Percentiles rank a stretch among this genome's conserved stretches.
Conservation (phyloP, 2,888 invertebrate genomes). For the Oeneis ivallda region DNA sequence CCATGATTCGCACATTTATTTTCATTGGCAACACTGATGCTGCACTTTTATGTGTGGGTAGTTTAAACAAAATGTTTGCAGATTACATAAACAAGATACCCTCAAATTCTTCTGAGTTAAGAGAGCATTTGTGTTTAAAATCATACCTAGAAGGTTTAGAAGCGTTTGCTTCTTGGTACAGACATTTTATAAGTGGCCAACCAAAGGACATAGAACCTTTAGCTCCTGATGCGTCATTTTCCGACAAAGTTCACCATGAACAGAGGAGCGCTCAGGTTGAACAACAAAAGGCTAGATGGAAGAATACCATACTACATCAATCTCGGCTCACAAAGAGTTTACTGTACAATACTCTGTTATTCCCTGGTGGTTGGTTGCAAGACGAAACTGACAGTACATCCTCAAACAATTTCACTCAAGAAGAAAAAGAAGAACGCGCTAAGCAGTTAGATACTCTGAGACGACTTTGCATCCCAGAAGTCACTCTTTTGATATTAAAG, state of each 20-base stretch:
- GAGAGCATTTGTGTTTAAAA: slow-evolving; percentile 94
- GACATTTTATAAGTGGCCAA: slow-evolving; percentile 89
- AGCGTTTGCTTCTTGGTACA: slow-evolving; percentile 94
- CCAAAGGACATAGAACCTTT: slow-evolving; percentile 86
- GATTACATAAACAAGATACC: slow-evolving; percentile 65
- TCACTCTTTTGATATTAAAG: slow-evolving; percentile 88
- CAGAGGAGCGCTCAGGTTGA: slow-evolving; percentile 90
- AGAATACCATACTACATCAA: slow-evolving; percentile 85
- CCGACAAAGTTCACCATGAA: slow-evolving; percentile 94
- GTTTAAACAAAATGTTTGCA: slow-evolving; percentile 65
- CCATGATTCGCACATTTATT: slow-evolving; percentile 92
- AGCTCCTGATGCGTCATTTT: slow-evolving; percentile 85
- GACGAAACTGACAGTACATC: slow-evolving; percentile 83
- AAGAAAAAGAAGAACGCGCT: slow-evolving; percentile 78
- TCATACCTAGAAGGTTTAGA: slow-evolving; percentile 94
- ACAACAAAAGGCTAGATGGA: slow-evolving; percentile 90
- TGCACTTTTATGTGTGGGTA: slow-evolving; percentile 86
- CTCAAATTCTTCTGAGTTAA: slow-evolving; percentile 75
- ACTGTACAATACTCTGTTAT: slow-evolving; percentile 92
- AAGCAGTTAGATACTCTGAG: slow-evolving; percentile 89
- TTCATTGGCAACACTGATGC: slow-evolving; percentile 91
- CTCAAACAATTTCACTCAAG: slow-evolving; percentile 68
- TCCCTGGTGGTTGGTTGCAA: slow-evolving; percentile 95
- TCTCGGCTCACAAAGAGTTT: slow-evolving; percentile 88
- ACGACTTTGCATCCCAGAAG: slow-evolving; percentile 91